Percentiles rank a stretch among this genome's conserved stretches.
Conservation (phyloP, 92 coral and sea anemone species). For the Siderastrea siderea region DNA sequence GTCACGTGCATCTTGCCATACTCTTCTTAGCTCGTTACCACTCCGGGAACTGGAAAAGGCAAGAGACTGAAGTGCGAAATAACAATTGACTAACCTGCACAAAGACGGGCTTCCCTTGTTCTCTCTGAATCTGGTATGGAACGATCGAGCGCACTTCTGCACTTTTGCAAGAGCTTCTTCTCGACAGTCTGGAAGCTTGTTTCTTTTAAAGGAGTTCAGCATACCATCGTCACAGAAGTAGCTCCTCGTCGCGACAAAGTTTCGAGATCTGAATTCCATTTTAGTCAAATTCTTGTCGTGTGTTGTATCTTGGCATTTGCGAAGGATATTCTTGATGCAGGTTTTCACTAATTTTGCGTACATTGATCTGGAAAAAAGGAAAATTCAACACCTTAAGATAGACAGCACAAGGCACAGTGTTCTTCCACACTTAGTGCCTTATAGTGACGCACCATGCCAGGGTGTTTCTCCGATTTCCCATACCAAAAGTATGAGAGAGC, state of each 20-base stretch:
- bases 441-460: too few relatives aligned
- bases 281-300: background rate
- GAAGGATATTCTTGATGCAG: background rate
- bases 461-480: too few relatives aligned
- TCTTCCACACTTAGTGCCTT: too few relatives aligned
- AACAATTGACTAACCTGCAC: constrained; percentile 25
- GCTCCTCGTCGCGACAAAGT: background rate
- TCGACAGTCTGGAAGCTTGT: background rate
- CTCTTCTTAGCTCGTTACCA: too few relatives aligned
- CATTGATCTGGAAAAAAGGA: background rate
- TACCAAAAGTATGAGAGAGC: too few relatives aligned
- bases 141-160: constrained; percentile 1
- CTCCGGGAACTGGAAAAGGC: too few relatives aligned
- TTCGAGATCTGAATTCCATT: background rate
- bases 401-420: too few relatives aligned
- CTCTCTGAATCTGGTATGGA: background rate
- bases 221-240: constrained; percentile 21
- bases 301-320: background rate
- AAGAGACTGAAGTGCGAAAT: background rate
- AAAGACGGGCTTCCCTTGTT: constrained; percentile 14
- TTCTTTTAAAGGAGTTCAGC: background rate
- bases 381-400: too few relatives aligned
- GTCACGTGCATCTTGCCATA: too few relatives aligned
- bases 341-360: background rate
- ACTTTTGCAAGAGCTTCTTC: background rate